Conservation (phyloP, 2,113 vertebrate genomes). For the Ictalurus punctatus region DNA sequence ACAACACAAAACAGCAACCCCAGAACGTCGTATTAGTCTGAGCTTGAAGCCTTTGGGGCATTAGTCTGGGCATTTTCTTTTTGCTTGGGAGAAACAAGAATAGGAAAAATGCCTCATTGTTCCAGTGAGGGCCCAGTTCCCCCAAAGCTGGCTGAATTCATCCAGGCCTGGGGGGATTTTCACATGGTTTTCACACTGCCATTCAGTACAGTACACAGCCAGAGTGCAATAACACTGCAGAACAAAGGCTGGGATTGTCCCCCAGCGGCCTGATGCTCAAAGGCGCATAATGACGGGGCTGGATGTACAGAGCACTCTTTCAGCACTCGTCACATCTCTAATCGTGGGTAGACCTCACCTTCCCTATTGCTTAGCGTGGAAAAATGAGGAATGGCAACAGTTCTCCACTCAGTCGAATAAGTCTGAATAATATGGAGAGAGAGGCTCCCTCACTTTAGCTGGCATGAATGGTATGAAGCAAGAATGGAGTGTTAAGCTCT, state of each 20-base stretch:
- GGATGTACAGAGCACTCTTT: conserved; percentile 47
- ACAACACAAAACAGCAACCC: conserved; percentile 3
- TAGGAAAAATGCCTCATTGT: conserved; percentile 45
- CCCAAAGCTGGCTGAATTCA: conserved; percentile 58
- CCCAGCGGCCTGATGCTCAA: conserved; percentile 25
- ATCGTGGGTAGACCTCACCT: conserved; percentile 45
- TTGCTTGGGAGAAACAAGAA: conserved; percentile 28
- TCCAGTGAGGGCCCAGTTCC: conserved; percentile 57
- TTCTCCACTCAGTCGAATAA: conserved; percentile 18
- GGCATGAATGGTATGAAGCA: conserved; percentile 24
- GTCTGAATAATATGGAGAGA: conserved; percentile 28
- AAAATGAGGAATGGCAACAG: conserved; percentile 34
- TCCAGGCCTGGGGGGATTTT: conserved; percentile 70
- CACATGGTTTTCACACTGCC: conserved; percentile 70
- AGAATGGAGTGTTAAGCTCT: conserved; percentile 21
- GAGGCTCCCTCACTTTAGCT: conserved; percentile 20
- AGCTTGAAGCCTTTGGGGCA: conserved; percentile 51
- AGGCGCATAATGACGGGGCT: conserved; percentile 40
- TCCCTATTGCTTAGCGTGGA: conserved; percentile 38
- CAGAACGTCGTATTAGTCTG: conserved; percentile 25
- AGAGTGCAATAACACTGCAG: conserved; percentile 61
- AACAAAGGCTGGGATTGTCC: conserved; percentile 70
- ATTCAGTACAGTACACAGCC: conserved; percentile 71
- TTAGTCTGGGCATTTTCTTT: conserved; percentile 60
- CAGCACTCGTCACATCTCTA: conserved; percentile 32